Evolutionary conservation across 2,888 invertebrate species (phyloP).

Genomic region (Chloromyia formosa): DNA sequence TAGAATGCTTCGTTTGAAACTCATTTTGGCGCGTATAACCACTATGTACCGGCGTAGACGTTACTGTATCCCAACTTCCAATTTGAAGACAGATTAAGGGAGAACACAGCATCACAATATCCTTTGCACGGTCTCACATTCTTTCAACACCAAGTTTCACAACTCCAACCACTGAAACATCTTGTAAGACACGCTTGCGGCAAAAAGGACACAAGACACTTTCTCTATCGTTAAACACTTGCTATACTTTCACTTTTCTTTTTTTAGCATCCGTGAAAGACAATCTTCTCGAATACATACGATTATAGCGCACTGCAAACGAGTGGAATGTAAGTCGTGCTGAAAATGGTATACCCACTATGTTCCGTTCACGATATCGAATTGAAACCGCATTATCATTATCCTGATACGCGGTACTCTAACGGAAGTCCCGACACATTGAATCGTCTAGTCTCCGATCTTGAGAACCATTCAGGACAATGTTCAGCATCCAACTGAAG

Average conservation of each 20-base stretch:
- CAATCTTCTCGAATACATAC: too few species aligned
- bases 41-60: background rate
- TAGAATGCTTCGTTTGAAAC: conserved; percentile 57
- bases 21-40: conserved; percentile 45
- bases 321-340: background rate
- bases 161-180: conserved; percentile 34
- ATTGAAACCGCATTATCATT: background rate
- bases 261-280: conserved; percentile 16
- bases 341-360: background rate
- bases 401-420: background rate
- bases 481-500: conserved; percentile 59
- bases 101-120: conserved; percentile 30
- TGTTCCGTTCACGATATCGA: background rate
- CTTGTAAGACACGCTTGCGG: conserved; percentile 11
- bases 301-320: conserved; percentile 13
- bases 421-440: background rate
- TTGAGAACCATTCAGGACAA: conserved; percentile 50
- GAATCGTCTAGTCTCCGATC: conserved; percentile 31
- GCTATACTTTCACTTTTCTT: conserved; percentile 39
- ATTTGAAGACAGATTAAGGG: conserved; percentile 34
- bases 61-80: conserved; percentile 28
- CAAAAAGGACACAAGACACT: conserved; percentile 28
- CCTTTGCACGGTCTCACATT: conserved; percentile 35
- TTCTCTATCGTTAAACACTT: conserved; percentile 35
- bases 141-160: conserved; percentile 27